Evolutionary conservation across 1,140 invertebrate species (phyloP).

Genomic region (Procambarus clarkii): DNA sequence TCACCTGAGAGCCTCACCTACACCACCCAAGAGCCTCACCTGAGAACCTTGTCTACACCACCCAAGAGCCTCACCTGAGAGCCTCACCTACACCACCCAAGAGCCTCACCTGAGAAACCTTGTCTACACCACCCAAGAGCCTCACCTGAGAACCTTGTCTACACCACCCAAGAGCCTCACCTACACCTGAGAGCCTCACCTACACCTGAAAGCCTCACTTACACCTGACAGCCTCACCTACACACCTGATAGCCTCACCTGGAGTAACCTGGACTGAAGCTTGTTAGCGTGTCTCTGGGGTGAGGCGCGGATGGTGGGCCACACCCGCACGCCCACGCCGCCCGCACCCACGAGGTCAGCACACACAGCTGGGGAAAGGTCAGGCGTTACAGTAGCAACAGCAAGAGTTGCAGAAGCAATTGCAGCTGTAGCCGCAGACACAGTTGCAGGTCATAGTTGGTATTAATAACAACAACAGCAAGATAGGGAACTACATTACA

Average conservation of each 20-base stretch:
- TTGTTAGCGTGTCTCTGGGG: constrained; percentile 5
- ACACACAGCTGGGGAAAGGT: constrained; percentile 34
- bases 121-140: not conserved
- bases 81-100: too few species aligned
- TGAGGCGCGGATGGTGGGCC: constrained; percentile 37
- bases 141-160: too few species aligned
- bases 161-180: not conserved
- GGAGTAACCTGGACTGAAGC: constrained; percentile 33
- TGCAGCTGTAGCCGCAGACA: too few species aligned
- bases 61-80: too few species aligned
- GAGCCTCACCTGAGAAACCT: too few species aligned
- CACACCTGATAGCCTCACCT: constrained; percentile 18
- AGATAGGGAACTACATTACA: too few species aligned
- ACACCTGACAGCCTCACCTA: not conserved
- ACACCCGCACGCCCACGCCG: constrained; percentile 51
- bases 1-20: not conserved
- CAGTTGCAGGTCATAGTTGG: too few species aligned
- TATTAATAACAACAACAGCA: too few species aligned
- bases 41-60: not conserved
- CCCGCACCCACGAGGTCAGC: constrained; percentile 54
- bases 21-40: not conserved
- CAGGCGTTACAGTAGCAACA: not conserved
- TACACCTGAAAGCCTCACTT: too few species aligned
- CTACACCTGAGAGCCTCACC: not conserved
- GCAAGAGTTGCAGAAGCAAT: too few species aligned